Conservation (phyloP, 2,797 vertebrate species). For the Lates japonicus region DNA sequence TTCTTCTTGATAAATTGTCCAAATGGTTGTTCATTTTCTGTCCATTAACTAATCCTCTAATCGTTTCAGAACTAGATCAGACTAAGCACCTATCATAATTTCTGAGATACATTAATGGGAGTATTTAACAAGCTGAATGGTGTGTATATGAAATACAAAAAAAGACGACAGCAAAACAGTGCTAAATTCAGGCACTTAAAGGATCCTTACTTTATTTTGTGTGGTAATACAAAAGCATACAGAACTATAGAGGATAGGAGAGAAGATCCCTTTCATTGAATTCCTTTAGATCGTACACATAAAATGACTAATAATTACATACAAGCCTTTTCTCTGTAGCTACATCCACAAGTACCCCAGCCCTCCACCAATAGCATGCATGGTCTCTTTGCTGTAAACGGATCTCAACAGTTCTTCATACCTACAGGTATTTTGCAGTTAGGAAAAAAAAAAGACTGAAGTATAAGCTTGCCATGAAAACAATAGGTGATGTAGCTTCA, state of each 20-base stretch:
- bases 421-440: constrained; percentile 47
- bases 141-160: constrained; percentile 42
- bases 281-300: constrained; percentile 90
- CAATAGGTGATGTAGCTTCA: constrained; percentile 35
- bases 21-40: neutral
- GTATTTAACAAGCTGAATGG: neutral
- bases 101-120: neutral
- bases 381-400: constrained; percentile 71
- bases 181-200: constrained; percentile 98
- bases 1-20: neutral
- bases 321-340: constrained; percentile 77
- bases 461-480: constrained; percentile 44
- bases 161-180: constrained; percentile 63
- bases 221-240: constrained; percentile 95
- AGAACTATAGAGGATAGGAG: constrained; percentile 91
- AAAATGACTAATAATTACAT: constrained; percentile 88
- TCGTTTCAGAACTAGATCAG: neutral
- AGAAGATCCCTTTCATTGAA: constrained; percentile 91
- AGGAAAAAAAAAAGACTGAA: constrained; percentile 46
- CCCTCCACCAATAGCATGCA: constrained; percentile 82
- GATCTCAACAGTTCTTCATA: constrained; percentile 57
- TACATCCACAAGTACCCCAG: constrained; percentile 78
- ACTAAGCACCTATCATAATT: neutral
- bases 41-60: neutral
- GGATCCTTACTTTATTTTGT: constrained; percentile 96